Evolutionary conservation across 2,113 vertebrate species (phyloP).

Genomic region (Phyllostomus hastatus): DNA sequence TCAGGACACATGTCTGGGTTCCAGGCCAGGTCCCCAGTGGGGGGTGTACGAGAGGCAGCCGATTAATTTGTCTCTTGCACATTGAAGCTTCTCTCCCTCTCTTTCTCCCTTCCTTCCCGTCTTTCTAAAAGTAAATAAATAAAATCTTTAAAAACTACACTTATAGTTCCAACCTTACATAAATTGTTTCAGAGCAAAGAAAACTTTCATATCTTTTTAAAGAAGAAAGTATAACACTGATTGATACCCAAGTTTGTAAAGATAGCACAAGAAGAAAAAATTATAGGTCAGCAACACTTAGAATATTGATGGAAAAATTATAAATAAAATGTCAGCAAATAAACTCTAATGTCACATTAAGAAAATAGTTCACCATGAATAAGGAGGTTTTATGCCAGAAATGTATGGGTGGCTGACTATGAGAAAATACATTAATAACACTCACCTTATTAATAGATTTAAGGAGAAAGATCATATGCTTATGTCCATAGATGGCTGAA

Average conservation of each 20-base stretch:
- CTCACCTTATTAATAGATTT: neutral
- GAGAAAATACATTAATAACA: neutral
- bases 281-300: neutral
- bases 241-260: neutral
- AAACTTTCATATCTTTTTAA: neutral
- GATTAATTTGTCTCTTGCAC: too few relatives aligned
- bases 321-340: conserved; percentile 4
- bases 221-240: neutral
- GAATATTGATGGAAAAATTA: neutral
- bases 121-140: too few relatives aligned
- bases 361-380: neutral
- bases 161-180: neutral
- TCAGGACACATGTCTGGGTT: too few relatives aligned
- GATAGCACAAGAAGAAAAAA: neutral
- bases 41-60: too few relatives aligned
- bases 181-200: neutral
- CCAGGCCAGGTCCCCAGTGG: too few relatives aligned
- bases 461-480: neutral
- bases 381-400: neutral
- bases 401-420: neutral
- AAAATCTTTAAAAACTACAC: too few relatives aligned
- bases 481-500: neutral
- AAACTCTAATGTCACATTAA: neutral
- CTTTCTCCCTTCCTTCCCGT: too few relatives aligned
- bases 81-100: too few relatives aligned